Base-by-base conservation (phyloP, 2,797 vertebrate species). In the Lepilemur septentrionalis region DNA sequence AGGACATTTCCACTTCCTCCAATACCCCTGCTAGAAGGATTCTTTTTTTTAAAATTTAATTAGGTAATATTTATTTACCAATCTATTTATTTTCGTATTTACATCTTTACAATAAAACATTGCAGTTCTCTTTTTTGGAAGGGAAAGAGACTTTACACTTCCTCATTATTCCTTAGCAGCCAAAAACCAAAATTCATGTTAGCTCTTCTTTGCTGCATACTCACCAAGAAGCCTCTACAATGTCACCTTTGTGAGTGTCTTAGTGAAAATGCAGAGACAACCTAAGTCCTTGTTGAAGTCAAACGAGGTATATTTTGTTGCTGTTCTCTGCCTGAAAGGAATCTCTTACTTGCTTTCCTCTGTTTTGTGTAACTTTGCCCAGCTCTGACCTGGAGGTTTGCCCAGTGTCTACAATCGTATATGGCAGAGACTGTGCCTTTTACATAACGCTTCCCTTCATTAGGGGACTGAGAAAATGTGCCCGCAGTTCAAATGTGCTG, bases 401-500 rank as follows among this genome's bases (percentile, higher is more conserved):
- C 94, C 97, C 91, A 70, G 10, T 20, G 46, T 95, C 97, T 95
- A 63, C 91, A 94, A 69, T 96, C 48, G 7, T 95, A 78, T 83
- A 55, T 82, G 92, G 91, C 94, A 59, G 83, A 97, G 75, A 70
- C 87, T 23, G 12, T 43, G 5, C 82, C 23, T 97, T 97, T 97
- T 95, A 97, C 96, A 97, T 97, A 97, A 97, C 81, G 76, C 87
- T 87, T 94, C 92, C 92, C 91, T 96, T 97, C 95, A 90, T 95
- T 88, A 87, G 93, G 48, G 70, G 86, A 48, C 89, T 81, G 82
- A 82, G 93, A 93, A 95, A 94, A 73, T 69, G 85, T 59, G 63
- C 69, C 15, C 8, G 91, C 63, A 48, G 70, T 38, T 91, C 28
- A 9, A 83, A 59, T 81, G 87, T 82, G 83, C 75, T 72, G 61